Conservation (phyloP, 2,113 vertebrate genomes). For the Halcyon senegalensis region DNA sequence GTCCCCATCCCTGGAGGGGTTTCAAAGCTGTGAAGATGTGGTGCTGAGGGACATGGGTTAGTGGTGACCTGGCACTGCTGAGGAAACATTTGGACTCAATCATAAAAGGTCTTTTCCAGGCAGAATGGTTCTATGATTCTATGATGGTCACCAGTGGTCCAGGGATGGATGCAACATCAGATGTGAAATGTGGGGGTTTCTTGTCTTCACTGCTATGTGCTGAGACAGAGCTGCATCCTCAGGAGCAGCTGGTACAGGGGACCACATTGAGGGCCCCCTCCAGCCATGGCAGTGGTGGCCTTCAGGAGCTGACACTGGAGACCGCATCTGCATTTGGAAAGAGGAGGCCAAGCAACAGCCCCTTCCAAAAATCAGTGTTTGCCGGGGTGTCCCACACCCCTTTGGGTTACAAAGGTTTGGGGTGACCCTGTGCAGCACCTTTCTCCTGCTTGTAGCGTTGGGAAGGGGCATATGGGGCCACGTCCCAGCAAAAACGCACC, state of each 20-base stretch:
- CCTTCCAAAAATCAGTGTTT: background rate
- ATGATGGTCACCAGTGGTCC: background rate
- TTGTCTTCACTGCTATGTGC: rapidly evolving
- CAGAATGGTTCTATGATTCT: background rate
- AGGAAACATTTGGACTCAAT: background rate
- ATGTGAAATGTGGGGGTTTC: rapidly evolving
- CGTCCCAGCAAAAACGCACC: background rate
- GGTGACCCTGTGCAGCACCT: background rate
- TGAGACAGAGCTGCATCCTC: background rate
- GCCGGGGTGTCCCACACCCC: background rate
- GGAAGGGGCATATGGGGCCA: background rate
- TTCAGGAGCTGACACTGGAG: rapidly evolving
- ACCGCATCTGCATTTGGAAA: background rate
- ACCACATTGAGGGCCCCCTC: background rate
- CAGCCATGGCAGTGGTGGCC: background rate
- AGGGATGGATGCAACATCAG: background rate
- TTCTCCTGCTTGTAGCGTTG: background rate
- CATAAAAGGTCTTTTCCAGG: background rate
- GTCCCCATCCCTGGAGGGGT: too few species aligned
- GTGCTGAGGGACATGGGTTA: background rate
- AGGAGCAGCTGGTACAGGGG: rapidly evolving
- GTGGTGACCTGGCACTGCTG: background rate
- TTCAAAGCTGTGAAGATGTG: background rate
- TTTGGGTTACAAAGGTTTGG: background rate
- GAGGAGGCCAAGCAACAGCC: background rate